Evolutionary conservation across 2,113 vertebrate species (phyloP).

Genomic region (Riparia riparia): DNA sequence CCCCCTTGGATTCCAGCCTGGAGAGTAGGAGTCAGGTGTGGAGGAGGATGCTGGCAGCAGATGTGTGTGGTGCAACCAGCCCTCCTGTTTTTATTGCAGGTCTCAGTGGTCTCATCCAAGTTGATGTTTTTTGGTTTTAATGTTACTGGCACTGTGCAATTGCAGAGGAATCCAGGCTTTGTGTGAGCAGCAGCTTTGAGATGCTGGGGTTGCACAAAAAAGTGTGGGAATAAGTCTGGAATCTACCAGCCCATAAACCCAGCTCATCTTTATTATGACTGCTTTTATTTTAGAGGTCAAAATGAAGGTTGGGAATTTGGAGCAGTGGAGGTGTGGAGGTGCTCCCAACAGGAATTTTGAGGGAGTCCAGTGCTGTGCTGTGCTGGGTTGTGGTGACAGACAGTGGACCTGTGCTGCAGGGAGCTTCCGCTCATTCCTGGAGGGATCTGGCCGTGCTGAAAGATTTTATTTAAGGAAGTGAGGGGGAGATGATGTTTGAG

Average conservation of each 20-base stretch:
- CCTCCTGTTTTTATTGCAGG: background rate
- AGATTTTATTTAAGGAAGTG: background rate
- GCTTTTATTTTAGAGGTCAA: background rate
- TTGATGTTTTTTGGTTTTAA: background rate
- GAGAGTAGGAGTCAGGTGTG: background rate
- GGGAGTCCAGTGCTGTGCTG: background rate
- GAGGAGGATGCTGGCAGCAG: slow-evolving; percentile 11
- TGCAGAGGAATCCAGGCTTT: background rate
- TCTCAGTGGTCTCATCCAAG: slow-evolving; percentile 34
- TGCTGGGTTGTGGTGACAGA: background rate
- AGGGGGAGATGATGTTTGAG: background rate
- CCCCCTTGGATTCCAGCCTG: background rate
- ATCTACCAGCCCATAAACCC: background rate
- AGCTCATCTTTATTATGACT: background rate
- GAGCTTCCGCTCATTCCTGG: background rate
- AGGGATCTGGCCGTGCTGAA: accelerated
- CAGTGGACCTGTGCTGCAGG: no score
- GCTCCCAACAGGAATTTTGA: background rate
- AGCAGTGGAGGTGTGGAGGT: background rate
- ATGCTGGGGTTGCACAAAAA: background rate
- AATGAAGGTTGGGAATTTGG: background rate
- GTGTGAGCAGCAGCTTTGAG: background rate
- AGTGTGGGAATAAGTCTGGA: accelerated
- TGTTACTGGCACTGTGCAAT: background rate
- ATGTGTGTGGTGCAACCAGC: background rate